phyloP scores from a whole-genome alignment of 1,140 invertebrate genomes.

The Drosophila bipectinata region DNA sequence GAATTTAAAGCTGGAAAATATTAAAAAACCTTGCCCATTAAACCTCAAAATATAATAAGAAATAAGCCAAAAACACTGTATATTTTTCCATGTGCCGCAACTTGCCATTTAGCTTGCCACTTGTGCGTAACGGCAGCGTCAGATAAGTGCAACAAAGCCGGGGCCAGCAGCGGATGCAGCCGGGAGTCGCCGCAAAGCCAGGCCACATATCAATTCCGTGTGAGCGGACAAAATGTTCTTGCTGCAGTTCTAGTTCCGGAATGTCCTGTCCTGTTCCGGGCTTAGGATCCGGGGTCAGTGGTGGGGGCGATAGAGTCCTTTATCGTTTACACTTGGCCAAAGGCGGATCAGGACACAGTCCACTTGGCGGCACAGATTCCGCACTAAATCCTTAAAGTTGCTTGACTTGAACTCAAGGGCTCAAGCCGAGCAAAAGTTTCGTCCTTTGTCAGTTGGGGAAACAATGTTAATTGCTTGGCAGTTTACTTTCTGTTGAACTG shows the following conservation, averaged over 20 bases:
- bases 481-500: slow-evolving; percentile 36
- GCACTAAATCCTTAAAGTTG: slow-evolving; percentile 38
- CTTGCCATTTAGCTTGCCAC: slow-evolving; percentile 23
- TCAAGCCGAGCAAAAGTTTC: slow-evolving; percentile 23
- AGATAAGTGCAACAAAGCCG: slow-evolving; percentile 75
- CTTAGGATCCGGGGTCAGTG: slow-evolving; percentile 5
- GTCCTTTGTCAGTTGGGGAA: slow-evolving; percentile 35
- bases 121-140: slow-evolving; percentile 72
- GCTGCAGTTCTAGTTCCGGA: slow-evolving; percentile 52
- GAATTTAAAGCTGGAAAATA: background rate
- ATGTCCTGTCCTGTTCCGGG: background rate
- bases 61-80: background rate
- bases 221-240: slow-evolving; percentile 65
- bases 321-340: slow-evolving; percentile 69
- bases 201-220: slow-evolving; percentile 77
- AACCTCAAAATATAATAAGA: background rate
- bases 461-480: slow-evolving; percentile 52
- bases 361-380: slow-evolving; percentile 17
- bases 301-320: slow-evolving; percentile 23
- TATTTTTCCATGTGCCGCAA: slow-evolving; percentile 16
- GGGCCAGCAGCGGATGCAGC: slow-evolving; percentile 30
- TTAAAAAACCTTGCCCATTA: background rate
- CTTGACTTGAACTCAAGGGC: slow-evolving; percentile 13
- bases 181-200: slow-evolving; percentile 27
- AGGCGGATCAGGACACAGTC: slow-evolving; percentile 19